Percentiles rank a stretch among this genome's conserved stretches.
These are phyloP conservation scores for Desoria tigrina DNA, from an alignment of 2,888 invertebrate species.

Conservation along the genomic window DNA sequence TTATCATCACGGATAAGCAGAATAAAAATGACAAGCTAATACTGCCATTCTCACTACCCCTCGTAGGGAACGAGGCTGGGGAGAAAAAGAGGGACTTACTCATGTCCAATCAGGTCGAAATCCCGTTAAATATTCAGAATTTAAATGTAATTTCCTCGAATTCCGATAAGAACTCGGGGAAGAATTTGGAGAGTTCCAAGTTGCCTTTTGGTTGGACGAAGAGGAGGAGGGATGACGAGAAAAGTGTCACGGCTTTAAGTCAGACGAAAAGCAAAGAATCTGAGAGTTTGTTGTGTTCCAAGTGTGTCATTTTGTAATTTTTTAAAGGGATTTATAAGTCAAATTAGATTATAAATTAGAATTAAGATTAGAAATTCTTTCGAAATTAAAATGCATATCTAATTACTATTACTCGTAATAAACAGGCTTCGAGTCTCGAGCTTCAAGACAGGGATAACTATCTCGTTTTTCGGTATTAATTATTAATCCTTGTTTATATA, in stretches of 20 bases:
- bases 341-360: background rate
- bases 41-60: no score
- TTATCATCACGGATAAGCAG: background rate
- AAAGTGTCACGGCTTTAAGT: no score
- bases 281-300: slow-evolving; percentile 22
- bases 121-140: slow-evolving; percentile 1
- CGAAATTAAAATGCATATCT: no score
- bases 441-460: no score
- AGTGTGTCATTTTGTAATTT: slow-evolving; percentile 24
- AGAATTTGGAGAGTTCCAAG: background rate
- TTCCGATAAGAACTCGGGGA: background rate
- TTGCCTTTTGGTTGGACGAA: slow-evolving; percentile 14
- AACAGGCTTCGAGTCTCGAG: no score
- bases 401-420: no score
- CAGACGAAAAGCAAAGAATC: no score
- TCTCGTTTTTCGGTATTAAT: no score
- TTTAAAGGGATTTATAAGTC: background rate
- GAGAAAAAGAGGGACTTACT: background rate
- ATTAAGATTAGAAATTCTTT: no score
- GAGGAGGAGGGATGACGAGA: background rate
- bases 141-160: slow-evolving; percentile 1
- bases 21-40: no score
- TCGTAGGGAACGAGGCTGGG: background rate
- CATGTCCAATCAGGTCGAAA: background rate
- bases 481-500: no score